Evolutionary conservation across 2,888 invertebrate genomes (phyloP).

Genomic region (Platypus cylindrus): DNA sequence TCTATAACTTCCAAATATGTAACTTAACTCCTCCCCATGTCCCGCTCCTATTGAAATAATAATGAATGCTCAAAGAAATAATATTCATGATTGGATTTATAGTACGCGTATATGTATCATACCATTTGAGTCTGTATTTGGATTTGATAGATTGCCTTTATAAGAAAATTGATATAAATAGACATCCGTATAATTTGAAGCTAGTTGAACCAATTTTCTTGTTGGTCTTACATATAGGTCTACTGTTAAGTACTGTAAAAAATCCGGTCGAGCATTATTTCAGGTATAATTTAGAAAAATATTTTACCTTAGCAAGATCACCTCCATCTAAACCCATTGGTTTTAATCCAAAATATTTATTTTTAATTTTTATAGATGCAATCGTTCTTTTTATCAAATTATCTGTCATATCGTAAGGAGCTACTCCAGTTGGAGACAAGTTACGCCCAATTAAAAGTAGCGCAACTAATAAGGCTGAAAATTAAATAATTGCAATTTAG

Average conservation of each 20-base stretch:
- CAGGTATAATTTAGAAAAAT: too few species aligned
- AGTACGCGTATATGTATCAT: too few species aligned
- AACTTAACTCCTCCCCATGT: too few species aligned
- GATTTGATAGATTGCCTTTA: conserved; percentile 16
- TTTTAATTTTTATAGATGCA: conserved; percentile 10
- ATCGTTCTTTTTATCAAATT: conserved; percentile 1
- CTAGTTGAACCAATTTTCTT: conserved; percentile 30
- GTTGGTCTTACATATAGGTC: conserved; percentile 32
- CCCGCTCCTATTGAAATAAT: too few species aligned
- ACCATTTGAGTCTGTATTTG: not conserved
- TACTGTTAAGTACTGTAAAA: conserved; percentile 35
- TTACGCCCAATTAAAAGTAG: not conserved
- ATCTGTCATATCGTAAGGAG: conserved; percentile 15
- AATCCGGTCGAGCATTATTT: not conserved
- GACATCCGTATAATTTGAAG: conserved; percentile 29
- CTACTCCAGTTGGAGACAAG: conserved; percentile 5
- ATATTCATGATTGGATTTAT: too few species aligned
- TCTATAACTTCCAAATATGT: too few species aligned
- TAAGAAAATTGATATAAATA: conserved; percentile 21
- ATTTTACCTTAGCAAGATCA: conserved; percentile 1
- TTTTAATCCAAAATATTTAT: conserved; percentile 11
- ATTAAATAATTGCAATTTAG: not conserved
- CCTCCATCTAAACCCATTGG: not conserved
- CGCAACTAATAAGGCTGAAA: too few species aligned
- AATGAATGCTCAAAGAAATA: too few species aligned